A percentile compares a stretch with the other conserved stretches of the same genome.
These are phyloP conservation scores for Alfaro cultratus DNA, from an alignment of 2,797 vertebrate species.

Conservation along the genomic window DNA sequence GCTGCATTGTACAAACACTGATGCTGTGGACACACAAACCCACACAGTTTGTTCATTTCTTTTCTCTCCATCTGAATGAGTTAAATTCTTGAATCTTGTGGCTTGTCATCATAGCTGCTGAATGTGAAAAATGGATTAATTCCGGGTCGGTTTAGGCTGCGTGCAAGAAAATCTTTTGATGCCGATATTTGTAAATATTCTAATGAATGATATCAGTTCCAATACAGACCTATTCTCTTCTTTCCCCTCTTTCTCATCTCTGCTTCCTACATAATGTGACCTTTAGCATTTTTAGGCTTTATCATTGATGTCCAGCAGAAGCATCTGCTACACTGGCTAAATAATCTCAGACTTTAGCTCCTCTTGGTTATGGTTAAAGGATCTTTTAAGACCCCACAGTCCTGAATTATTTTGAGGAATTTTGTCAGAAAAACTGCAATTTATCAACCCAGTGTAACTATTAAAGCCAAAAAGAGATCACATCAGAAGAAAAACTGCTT, in stretches of 20 bases:
- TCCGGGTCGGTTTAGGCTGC: slow-evolving; percentile 7
- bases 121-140: slow-evolving; percentile 35
- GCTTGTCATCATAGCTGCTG: not conserved
- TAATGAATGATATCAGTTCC: not conserved
- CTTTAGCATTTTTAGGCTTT: not conserved
- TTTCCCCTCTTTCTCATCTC: not conserved
- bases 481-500: not conserved
- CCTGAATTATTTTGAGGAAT: slow-evolving; percentile 3
- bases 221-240: not conserved
- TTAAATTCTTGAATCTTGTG: not conserved
- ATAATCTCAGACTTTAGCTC: not conserved
- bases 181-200: not conserved
- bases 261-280: not conserved
- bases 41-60: not conserved
- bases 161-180: not conserved
- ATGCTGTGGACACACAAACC: slow-evolving; percentile 8
- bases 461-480: not conserved
- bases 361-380: not conserved
- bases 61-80: slow-evolving; percentile 2
- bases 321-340: not conserved
- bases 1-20: slow-evolving; percentile 4
- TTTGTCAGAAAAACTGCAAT: not conserved
- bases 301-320: not conserved
- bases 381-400: slow-evolving; percentile 3
- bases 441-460: not conserved